Evolutionary conservation across 2,888 invertebrate species (phyloP), one percentile per base, ranked within the genome.

Genomic region (Neoitamus cyanurus): DNA sequence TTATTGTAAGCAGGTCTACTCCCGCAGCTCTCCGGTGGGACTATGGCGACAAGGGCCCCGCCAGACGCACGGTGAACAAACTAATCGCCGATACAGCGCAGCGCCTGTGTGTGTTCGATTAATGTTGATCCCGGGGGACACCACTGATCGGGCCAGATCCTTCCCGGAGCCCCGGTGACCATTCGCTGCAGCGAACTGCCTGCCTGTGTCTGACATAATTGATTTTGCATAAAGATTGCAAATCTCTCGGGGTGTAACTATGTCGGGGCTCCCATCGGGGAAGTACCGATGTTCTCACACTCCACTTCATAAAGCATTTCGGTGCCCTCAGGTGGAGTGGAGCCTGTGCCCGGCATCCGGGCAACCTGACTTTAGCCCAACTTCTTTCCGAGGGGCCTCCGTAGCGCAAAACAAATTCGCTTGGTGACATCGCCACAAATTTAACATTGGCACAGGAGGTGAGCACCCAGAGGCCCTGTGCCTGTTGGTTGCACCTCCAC

Each of bases 221-320:
- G 85, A 85, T 85, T 84, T 85, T 84, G 83, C 85, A 85, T 85
- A 83, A 85, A 85, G 85, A 85, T 85, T 85, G 78, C 80, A 73
- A 83, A 83, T 83, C 69, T 77, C 70, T 37, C 48, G 69, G 73
- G 68, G 48, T 73, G 20, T 46, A 25, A 58, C 31, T 25, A 48
- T 37, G 69, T 36, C 11, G 15, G 69, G 42, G 28, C 69, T 83
- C 75, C 75, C 83, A 58, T 28, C 46, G 80, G 46, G 78, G 80
- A 37, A 30, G 69, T 46, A 58, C 58, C 58, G 85, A 84, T 85
- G 85, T 85, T 85, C 80, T 85, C 85, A 84, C 85, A 85, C 85
- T 73, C 58, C 58, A 42, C 37, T 72, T 48, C 73, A 46, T 73
- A 73, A 83, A 73, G 31, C 48, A 83, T 73, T 73, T 31, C 13